These are phyloP conservation scores for Colossoma macropomum DNA, from an alignment of 2,113 vertebrate species.

Conservation along the genomic window DNA sequence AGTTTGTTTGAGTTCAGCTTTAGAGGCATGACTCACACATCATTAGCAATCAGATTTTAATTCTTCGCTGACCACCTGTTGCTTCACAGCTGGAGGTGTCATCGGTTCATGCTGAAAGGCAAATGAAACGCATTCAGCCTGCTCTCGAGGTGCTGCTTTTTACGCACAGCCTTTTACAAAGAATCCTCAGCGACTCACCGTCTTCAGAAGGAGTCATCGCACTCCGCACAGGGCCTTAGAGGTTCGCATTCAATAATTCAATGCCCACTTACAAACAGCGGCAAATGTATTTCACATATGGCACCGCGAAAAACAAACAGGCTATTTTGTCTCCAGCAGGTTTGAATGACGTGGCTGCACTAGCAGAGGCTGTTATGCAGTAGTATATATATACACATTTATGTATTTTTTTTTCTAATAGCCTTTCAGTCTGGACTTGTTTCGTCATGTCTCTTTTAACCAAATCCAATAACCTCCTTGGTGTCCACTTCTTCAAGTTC, in stretches of 20 bases:
- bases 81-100: constrained; percentile 52
- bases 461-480: neutral
- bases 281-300: constrained; percentile 13
- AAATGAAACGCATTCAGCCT: constrained; percentile 50
- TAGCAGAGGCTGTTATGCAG: neutral
- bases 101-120: constrained; percentile 45
- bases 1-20: constrained; percentile 50
- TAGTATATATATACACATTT: neutral
- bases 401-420: constrained; percentile 45
- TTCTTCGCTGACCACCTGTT: constrained; percentile 57
- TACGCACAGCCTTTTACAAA: constrained; percentile 38
- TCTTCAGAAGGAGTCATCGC: neutral
- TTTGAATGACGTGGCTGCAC: neutral
- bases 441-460: neutral
- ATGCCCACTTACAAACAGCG: constrained; percentile 4
- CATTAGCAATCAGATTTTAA: constrained; percentile 55
- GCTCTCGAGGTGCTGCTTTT: constrained; percentile 42
- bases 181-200: neutral
- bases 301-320: neutral
- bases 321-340: neutral
- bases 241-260: neutral
- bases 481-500: neutral
- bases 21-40: constrained; percentile 52
- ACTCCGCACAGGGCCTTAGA: neutral
- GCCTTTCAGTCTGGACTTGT: neutral